Conservation (phyloP, 2,888 invertebrate species). For the Notodonta ziczac region DNA sequence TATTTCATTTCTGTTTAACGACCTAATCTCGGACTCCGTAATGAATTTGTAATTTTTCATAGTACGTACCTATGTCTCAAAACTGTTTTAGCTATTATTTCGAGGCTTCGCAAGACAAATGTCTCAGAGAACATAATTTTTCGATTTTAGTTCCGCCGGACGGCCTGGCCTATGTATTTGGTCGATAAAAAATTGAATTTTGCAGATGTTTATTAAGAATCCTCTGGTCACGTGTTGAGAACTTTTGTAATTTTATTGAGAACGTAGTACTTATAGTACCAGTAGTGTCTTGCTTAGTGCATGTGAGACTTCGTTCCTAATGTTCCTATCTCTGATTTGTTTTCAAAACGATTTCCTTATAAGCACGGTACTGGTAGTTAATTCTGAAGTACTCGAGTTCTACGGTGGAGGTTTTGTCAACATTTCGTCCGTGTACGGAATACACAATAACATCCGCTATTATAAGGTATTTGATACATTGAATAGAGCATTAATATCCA, state of each 20-base stretch:
- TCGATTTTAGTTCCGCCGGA: background rate
- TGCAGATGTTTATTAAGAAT: background rate
- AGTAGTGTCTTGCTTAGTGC: no score
- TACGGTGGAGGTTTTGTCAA: constrained; percentile 57
- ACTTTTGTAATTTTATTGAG: no score
- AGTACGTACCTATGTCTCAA: no score
- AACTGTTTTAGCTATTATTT: background rate
- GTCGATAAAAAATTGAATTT: background rate
- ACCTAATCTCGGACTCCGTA: constrained; percentile 1
- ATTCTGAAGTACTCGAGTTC: constrained; percentile 28
- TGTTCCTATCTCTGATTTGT: constrained; percentile 16
- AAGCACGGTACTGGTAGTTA: constrained; percentile 30
- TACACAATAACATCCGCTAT: constrained; percentile 57
- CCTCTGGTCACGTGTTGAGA: background rate
- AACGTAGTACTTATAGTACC: no score
- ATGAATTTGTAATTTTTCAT: background rate
- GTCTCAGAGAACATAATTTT: no score
- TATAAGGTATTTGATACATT: constrained; percentile 20
- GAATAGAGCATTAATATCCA: constrained; percentile 36
- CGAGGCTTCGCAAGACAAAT: background rate
- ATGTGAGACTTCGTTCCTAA: no score
- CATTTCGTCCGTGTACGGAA: constrained; percentile 50
- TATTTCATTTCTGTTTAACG: background rate
- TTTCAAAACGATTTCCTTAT: constrained; percentile 34
- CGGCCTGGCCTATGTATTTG: background rate